phyloP scores from a whole-genome alignment of 1,140 invertebrate genomes.

The Pseudomyrmex concolor region DNA sequence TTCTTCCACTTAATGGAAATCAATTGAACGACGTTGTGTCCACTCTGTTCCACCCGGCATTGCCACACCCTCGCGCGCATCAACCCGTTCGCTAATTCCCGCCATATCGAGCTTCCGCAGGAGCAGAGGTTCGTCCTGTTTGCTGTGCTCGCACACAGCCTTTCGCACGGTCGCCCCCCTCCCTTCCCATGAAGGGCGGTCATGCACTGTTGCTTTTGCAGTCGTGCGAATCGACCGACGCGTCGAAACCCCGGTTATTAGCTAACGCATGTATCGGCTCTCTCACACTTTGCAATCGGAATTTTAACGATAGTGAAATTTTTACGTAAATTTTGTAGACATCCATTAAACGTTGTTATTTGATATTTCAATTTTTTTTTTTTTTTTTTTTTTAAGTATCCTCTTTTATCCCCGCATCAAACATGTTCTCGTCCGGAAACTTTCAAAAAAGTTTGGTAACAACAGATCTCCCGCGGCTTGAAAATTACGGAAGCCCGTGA shows the following conservation, averaged over 20 bases:
- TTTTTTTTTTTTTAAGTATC: background rate
- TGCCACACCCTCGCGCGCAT: background rate
- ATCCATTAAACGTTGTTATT: background rate
- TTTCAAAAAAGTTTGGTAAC: slow-evolving; percentile 29
- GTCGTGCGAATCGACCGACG: slow-evolving; percentile 2
- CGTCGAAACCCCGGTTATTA: slow-evolving; percentile 5
- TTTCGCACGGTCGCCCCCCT: background rate
- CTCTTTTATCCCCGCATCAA: background rate
- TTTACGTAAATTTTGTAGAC: too few species aligned
- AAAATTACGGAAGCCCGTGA: slow-evolving; percentile 22
- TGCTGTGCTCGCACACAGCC: slow-evolving; percentile 11
- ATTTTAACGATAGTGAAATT: background rate
- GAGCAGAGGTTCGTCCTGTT: slow-evolving; percentile 13
- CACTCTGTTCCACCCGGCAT: background rate
- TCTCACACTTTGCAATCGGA: background rate
- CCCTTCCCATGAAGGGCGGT: slow-evolving; percentile 17
- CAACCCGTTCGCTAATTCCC: slow-evolving; percentile 30
- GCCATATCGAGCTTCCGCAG: slow-evolving; percentile 51
- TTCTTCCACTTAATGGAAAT: slow-evolving; percentile 34
- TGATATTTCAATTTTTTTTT: background rate
- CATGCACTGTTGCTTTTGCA: slow-evolving; percentile 18
- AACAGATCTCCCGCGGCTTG: background rate
- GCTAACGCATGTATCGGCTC: background rate
- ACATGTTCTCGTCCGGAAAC: background rate
- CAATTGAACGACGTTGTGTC: slow-evolving; percentile 39